Conservation (phyloP, 2,888 invertebrate species). For the Netelia inedita region DNA sequence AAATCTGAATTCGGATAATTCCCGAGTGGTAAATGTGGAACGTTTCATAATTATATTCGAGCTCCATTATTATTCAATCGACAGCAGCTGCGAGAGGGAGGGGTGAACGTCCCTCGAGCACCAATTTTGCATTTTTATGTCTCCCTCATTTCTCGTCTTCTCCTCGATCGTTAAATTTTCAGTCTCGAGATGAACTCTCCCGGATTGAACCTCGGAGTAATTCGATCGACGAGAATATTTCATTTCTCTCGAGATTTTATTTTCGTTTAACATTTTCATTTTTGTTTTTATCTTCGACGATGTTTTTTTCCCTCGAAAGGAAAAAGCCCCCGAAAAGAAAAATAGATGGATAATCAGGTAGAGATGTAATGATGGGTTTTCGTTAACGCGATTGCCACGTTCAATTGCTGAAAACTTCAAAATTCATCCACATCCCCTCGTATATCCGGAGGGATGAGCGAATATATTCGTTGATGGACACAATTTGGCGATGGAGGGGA, state of each 20-base stretch:
- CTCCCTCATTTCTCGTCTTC: background rate
- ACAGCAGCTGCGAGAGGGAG: background rate
- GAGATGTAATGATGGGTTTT: background rate
- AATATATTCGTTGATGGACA: too few relatives aligned
- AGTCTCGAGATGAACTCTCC: background rate
- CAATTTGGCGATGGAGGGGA: background rate
- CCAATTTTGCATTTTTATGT: background rate
- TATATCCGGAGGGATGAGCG: too few relatives aligned
- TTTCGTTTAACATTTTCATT: background rate
- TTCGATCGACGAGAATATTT: background rate
- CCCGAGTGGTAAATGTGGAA: background rate
- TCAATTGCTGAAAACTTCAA: background rate
- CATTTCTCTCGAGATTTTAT: background rate
- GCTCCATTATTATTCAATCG: conserved; percentile 12
- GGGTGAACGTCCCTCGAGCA: background rate
- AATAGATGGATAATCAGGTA: too few relatives aligned
- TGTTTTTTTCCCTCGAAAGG: background rate
- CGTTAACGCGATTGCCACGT: background rate
- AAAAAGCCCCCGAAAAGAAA: too few relatives aligned
- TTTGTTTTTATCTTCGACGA: background rate
- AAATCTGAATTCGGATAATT: background rate
- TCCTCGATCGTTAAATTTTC: background rate
- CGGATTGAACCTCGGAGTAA: background rate
- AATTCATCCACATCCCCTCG: too few relatives aligned
- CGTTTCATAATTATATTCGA: conserved; percentile 1